Base-by-base conservation (phyloP, 2,797 vertebrate genomes). In the Macropus fuliginosus region DNA sequence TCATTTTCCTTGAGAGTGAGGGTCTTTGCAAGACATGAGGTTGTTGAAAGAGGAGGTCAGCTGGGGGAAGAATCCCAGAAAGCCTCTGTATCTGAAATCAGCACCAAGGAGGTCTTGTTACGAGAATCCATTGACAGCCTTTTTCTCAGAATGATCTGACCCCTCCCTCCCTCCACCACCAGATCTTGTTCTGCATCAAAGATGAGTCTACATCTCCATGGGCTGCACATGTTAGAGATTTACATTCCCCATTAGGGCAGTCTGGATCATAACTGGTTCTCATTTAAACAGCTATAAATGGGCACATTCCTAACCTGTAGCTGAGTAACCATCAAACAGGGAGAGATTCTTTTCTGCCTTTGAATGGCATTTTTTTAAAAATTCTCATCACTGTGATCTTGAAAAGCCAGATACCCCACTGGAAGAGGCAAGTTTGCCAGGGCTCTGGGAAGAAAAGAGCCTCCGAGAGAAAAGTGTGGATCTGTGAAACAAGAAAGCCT, bases 261-360 rank as follows among this genome's bases (percentile, higher is more conserved):
- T 54, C 91, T 18, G 31, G 92, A 46, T 31, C 50, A 11, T 31
- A 28, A 94, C 21, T 55, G 81, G 62, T 89, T 91, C 94, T 90
- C 21, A 12, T 93, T 28, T 56, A 46, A 56, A 34, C 62, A 93
- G 96, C 95, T 95, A 90, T 89, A 89, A 95, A 91, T 28, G 31
- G 91, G 14, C 29, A 90, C 94, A 54, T 95, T 95, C 91, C 91
- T 93, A 55, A 81, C 94, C 57, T 5, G 6, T 55, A 46, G 87
- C 91, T n/a, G 50, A 93, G 55, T 56, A 94, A 93, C 95, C 91
- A 91, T 96, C 57, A 31, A 91, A 95, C 74, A 87, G 94, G 66
- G 55, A 66, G 18, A 54, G 46, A 91, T 92, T 91, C 93, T 90
- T 90, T 95, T 89, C 94, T 95, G 91, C 94, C 92, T 50, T 90